Base-by-base conservation (phyloP, 2,113 vertebrate genomes). In the Setophaga coronata region DNA sequence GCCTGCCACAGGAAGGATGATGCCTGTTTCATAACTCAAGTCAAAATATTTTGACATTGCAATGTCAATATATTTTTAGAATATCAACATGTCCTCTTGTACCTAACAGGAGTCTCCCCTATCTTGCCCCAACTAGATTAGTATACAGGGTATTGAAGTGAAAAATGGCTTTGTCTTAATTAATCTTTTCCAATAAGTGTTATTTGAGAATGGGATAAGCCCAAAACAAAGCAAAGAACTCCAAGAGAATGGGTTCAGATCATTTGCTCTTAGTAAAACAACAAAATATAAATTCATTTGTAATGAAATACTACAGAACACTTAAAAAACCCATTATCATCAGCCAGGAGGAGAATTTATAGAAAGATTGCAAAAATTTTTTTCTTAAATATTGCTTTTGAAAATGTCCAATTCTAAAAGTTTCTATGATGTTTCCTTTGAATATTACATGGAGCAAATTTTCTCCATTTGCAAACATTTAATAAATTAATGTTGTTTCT, bases 61-160 rank as follows among this genome's bases (percentile, higher is more conserved):
- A 56, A 36, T 17, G n/a, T 33, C 24, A 57, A 42, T 10, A 11
- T 77, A 54, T 79, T 38, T n/a, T 20, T 2, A 34, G 71, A 23
- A 36, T 33, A 5, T 47, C 10, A 1, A 1, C 2, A 3, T 23
- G 17, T 4, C 26, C 24, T 67, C n/a, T 31, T 69, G 12, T 47
- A 90, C 19, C 25, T 57, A 20, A 23, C 16, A 14, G 33, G 9
- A 56, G 13, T 31, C 15, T 69, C 9, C 18, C 21, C 14, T 45
- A 25, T 5, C 6, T 93, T 3, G 14, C 23, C 13, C 12, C 61
- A 51, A 15, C 8, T 0, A 1, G 34, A 45, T 38, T 66, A 31
- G n/a, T 26, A 36, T 70, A 40, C 7, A 5, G 8, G 14, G 10
- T 40, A 51, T 26, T 20, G 19, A 1, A 42, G 7, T 16, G 21